Evolutionary conservation across 2,888 invertebrate species (phyloP), one percentile per base, ranked within the genome.

Genomic region (Orchesellides sinensis): DNA sequence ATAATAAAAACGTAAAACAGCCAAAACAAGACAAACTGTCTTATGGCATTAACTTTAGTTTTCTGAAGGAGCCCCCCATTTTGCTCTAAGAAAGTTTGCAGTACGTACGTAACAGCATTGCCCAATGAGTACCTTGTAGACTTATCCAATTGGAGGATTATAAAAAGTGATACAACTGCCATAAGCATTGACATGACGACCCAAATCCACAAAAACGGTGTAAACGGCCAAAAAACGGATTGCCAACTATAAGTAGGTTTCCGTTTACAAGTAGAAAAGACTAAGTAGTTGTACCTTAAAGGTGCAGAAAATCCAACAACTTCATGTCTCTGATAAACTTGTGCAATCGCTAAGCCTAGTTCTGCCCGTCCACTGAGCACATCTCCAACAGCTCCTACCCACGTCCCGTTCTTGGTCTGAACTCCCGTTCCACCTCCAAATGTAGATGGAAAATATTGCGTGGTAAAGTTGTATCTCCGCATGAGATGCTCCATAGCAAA

Each of bases 341-440:
- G 40, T 10, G 74, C 77, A 2, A 74, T 63, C 1, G 65, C 23
- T 1, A 45, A 40, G 8, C 83, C 84, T 2, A 84, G 0, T 40
- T 84, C 85, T 2, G 85, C 75, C 0, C 2, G 40, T 2, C 70
- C 69, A 12, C 69, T n/a, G 5, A 78, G 21, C 0, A 86, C 78
- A 21, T 86, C 84, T 0, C 84, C 85, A 10, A 78, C 75, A 3
- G 70, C 65, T 6, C 85, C 85, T 12, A 61, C 47, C 85, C 85
- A 86, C 0, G 81, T 81, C 1, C 83, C 83, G 32, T 84, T 86
- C 14, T n/a, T n/a, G n/a, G n/a, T n/a, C n/a, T n/a, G n/a, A n/a
- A n/a, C 54, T 1, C 77, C 77, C 3, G 77, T 78, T 14, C 68
- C 68, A 12, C 83, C 78, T 4, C 77, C 54, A 21, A 35, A 56